These are phyloP conservation scores for Orestias chungarensis DNA, from an alignment of 2,797 vertebrate genomes.

Conservation along the genomic window DNA sequence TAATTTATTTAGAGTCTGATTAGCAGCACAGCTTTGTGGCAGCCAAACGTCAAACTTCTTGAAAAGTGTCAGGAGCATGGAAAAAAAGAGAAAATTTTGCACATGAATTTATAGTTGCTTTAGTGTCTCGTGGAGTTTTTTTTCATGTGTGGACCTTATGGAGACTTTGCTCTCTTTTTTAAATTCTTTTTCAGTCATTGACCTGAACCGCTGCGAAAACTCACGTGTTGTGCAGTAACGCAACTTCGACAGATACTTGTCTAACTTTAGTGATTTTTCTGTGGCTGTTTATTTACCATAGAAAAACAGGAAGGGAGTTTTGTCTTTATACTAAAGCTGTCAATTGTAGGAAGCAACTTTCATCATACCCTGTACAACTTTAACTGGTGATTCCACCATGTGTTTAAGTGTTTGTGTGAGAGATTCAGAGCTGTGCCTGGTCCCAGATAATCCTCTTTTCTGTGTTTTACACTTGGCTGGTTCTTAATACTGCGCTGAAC, in stretches of 20 bases:
- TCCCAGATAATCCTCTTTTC: conserved; percentile 64
- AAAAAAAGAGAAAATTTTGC: conserved; percentile 8
- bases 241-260: conserved; percentile 44
- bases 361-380: conserved; percentile 58
- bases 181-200: neutral
- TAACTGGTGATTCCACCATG: conserved; percentile 48
- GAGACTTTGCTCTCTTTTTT: neutral
- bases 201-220: neutral
- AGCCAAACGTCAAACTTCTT: conserved; percentile 62
- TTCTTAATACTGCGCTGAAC: conserved; percentile 28
- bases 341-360: conserved; percentile 36
- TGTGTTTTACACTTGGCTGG: conserved; percentile 66
- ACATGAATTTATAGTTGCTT: neutral
- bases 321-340: conserved; percentile 18
- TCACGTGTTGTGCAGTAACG: neutral
- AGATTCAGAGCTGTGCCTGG: conserved; percentile 44
- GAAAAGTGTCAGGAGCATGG: conserved; percentile 55
- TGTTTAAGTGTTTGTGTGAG: conserved; percentile 29
- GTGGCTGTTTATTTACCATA: conserved; percentile 76
- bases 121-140: neutral
- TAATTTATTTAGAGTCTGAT: conserved; percentile 57
- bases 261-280: conserved; percentile 49
- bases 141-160: neutral
- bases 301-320: conserved; percentile 51
- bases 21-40: conserved; percentile 6